Conservation (phyloP, 2,888 invertebrate genomes). For the Torymus texanus region DNA sequence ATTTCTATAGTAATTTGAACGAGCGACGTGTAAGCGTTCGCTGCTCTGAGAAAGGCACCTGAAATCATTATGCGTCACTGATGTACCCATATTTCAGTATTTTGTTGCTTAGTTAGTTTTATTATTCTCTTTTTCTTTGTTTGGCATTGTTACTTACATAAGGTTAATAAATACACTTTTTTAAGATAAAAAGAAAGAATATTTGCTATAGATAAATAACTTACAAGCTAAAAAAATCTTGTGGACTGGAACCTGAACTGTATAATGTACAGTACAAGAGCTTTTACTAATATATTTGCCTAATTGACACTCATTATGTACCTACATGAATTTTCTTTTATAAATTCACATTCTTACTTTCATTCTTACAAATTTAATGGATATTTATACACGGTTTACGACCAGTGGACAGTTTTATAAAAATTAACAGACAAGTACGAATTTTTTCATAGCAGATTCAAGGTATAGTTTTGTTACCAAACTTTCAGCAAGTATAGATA, state of each 20-base stretch:
- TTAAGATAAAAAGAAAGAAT: conserved; percentile 5
- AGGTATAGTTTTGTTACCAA: conserved; percentile 9
- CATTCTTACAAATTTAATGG: conserved; percentile 26
- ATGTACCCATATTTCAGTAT: conserved; percentile 7
- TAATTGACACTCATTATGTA: conserved; percentile 48
- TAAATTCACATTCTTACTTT: conserved; percentile 7
- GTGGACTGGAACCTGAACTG: conserved; percentile 29
- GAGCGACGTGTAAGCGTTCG: conserved; percentile 28
- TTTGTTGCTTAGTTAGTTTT: conserved; percentile 4
- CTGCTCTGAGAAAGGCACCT: conserved; percentile 54
- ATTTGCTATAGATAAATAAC: conserved; percentile 3
- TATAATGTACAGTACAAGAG: conserved; percentile 17
- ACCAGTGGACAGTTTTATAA: conserved; percentile 22
- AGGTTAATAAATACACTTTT: background rate
- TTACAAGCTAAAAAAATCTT: conserved; percentile 16
- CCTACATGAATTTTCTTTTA: conserved; percentile 17
- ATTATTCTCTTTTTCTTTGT: conserved; percentile 3
- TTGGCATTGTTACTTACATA: conserved; percentile 8
- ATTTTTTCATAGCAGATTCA: conserved; percentile 32
- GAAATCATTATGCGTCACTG: conserved; percentile 29
- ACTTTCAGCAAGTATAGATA: conserved; percentile 17
- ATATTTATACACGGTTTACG: conserved; percentile 39
- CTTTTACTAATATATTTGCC: conserved; percentile 38
- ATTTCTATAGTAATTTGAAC: conserved; percentile 37
- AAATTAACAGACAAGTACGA: conserved; percentile 1